Base-by-base conservation (phyloP, 1,140 invertebrate species). In the Lamellibrachia luymesi region DNA sequence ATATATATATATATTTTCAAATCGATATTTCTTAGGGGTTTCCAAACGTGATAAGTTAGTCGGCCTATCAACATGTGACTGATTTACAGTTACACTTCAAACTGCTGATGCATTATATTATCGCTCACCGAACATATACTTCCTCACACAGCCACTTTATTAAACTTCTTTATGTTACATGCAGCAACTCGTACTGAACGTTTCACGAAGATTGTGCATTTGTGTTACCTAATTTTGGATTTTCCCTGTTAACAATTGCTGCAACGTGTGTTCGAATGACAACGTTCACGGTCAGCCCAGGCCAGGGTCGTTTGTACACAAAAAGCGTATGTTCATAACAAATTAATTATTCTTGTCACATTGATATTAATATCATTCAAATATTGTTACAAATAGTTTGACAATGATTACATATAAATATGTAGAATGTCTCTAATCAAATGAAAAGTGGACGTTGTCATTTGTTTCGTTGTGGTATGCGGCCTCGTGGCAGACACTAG, bases 371-470 rank as follows among this genome's bases (percentile, higher is more conserved):
- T 22, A 80, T 17, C 6, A 10, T 80, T 80, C 2, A 80, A 80
- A 22, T 2, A 80, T 0, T 80, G 25, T 80, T 80, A 80, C 17
- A 22, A 80, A 80, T 80, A 80, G 25, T 22, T 22, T 17, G 7
- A 22, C 64, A 80, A 17, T 17, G 25, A 17, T 80, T 10, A 80
- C 25, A 22, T 80, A 8, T 10, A 80, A 22, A 91, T 94, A 90
- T 92, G 94, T 80, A 80, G 8, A 80, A 80, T 80, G 64, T 17
- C 25, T 80, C 64, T 22, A 22, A 22, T 80, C 13, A 80, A 80
- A 80, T 80, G 7, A 80, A 17, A 80, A 80, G 7, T 22, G 13
- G 64, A 80, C 64, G 13, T 8, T 17, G 4, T 80, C 17, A 80
- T 80, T 8, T 80, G 64, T 80, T 80, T 80, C 64, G 0, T 80